These are phyloP conservation scores for Semnornis frantzii DNA, from an alignment of 2,113 vertebrate genomes.

Conservation along the genomic window DNA sequence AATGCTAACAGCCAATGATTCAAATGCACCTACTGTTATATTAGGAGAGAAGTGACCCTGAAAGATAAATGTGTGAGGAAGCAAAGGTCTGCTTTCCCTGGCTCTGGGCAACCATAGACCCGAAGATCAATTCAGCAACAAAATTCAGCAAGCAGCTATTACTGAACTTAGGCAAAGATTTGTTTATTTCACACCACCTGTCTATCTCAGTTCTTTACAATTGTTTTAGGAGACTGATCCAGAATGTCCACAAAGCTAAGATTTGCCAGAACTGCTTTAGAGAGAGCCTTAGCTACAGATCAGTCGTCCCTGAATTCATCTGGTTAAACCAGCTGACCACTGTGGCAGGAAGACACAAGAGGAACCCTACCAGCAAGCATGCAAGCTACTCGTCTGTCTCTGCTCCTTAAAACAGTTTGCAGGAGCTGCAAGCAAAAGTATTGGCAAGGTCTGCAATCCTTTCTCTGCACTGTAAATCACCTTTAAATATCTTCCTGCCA, in stretches of 20 bases:
- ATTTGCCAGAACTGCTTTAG: neutral
- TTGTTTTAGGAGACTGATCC: neutral
- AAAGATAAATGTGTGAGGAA: neutral
- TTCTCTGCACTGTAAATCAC: neutral
- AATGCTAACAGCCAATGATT: neutral
- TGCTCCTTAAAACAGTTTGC: neutral
- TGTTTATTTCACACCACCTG: neutral
- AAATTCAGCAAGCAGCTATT: neutral
- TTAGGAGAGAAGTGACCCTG: neutral
- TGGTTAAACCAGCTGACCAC: neutral
- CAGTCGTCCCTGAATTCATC: neutral
- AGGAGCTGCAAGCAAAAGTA: neutral
- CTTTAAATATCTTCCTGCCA: neutral
- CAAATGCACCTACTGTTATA: neutral
- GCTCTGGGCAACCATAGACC: neutral
- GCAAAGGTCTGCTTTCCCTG: neutral
- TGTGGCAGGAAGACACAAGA: neutral
- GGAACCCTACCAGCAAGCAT: neutral
- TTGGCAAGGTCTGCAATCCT: neutral
- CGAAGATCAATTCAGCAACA: neutral
- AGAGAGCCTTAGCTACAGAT: neutral
- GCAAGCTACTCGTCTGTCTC: neutral
- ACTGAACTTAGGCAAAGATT: neutral
- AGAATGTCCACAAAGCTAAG: neutral
- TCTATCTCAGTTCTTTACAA: neutral